A percentile compares a stretch with the other conserved stretches of the same genome.
Conservation (phyloP, 1,140 invertebrate species). For the Camponotus vicinus region DNA sequence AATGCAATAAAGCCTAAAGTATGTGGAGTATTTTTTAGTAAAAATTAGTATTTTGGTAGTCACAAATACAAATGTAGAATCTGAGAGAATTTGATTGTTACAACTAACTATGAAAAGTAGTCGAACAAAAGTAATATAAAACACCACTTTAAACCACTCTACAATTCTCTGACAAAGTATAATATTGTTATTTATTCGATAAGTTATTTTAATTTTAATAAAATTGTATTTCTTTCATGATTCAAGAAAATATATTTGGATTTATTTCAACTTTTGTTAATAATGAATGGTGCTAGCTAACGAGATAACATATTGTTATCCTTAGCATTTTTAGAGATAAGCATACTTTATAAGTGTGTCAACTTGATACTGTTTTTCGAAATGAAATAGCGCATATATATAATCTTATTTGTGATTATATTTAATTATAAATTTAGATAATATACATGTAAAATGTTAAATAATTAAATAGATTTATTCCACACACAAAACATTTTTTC, state of each 20-base stretch:
- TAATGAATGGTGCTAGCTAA: conserved; percentile 49
- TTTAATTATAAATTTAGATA: conserved; percentile 53
- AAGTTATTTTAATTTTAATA: conserved; percentile 1
- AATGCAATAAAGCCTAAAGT: conserved; percentile 48
- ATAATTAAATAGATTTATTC: conserved; percentile 70
- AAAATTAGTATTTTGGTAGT: conserved; percentile 54
- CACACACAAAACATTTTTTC: conserved; percentile 9
- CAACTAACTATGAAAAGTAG: conserved; percentile 34
- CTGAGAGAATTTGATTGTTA: neutral
- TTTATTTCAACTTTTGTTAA: conserved; percentile 27
- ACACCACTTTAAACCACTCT: conserved; percentile 14
- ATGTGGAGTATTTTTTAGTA: conserved; percentile 66
- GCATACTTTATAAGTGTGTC: conserved; percentile 5
- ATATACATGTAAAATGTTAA: conserved; percentile 62
- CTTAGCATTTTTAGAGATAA: conserved; percentile 41
- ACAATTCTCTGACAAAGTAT: conserved; percentile 19
- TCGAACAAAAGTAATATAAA: conserved; percentile 48
- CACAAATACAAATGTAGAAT: conserved; percentile 23
- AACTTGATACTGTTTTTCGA: conserved; percentile 40
- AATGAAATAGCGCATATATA: conserved; percentile 1
- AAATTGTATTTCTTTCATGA: conserved; percentile 7
- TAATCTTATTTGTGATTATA: conserved; percentile 61
- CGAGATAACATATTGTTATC: conserved; percentile 51
- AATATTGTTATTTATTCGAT: neutral
- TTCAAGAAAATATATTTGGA: conserved; percentile 16